Evolutionary conservation across 2,113 vertebrate genomes (phyloP).

Genomic region (Grantiella picta): DNA sequence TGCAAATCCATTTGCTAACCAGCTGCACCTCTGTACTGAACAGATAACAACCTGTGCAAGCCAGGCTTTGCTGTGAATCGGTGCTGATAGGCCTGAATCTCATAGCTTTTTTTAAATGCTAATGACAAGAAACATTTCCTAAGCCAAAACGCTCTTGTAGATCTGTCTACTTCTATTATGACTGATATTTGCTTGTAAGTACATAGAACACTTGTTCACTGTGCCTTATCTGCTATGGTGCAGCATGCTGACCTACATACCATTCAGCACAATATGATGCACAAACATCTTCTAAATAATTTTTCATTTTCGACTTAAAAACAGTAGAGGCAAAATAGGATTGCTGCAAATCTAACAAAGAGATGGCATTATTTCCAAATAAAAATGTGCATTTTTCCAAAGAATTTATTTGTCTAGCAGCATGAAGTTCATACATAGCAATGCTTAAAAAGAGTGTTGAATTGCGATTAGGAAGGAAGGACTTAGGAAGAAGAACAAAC

Average conservation of each 20-base stretch:
- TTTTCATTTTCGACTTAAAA: conserved; percentile 97
- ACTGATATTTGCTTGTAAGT: conserved; percentile 99
- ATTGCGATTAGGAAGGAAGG: conserved; percentile 81
- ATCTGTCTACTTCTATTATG: conserved; percentile 99
- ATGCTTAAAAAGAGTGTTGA: conserved; percentile 83
- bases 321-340: conserved; percentile 97
- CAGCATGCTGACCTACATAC: conserved; percentile 99
- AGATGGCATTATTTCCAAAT: conserved; percentile 97
- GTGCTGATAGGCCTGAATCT: conserved; percentile 99
- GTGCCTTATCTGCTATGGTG: conserved; percentile 97
- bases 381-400: conserved; percentile 90
- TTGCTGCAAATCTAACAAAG: conserved; percentile 96
- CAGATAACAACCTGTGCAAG: conserved; percentile 99
- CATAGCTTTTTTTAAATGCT: conserved; percentile 99
- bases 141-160: conserved; percentile 99
- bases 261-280: conserved; percentile 98
- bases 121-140: conserved; percentile 99
- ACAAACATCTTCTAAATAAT: conserved; percentile 97
- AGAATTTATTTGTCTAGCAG: conserved; percentile 90
- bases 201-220: conserved; percentile 99
- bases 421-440: conserved; percentile 91
- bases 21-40: conserved; percentile 99
- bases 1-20: conserved; percentile 99
- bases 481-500: conserved; percentile 75
- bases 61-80: conserved; percentile 95